Percentiles rank a stretch among this genome's conserved stretches.
These are phyloP conservation scores for Terebella lapidaria DNA, from an alignment of 2,888 invertebrate genomes.

Conservation along the genomic window DNA sequence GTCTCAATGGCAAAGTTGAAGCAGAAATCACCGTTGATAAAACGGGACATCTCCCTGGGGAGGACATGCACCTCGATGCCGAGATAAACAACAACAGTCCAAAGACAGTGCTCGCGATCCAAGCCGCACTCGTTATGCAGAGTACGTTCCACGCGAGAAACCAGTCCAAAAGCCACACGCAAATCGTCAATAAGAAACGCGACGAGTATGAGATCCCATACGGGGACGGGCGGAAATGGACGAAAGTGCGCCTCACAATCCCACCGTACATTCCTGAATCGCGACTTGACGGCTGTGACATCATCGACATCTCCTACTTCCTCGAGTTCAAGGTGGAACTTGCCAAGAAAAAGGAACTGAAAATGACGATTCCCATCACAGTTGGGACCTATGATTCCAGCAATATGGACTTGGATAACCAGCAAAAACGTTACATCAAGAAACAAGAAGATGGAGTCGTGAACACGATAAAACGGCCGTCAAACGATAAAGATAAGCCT, in stretches of 20 bases:
- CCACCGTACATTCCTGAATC: constrained; percentile 52
- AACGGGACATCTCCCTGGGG: constrained; percentile 45
- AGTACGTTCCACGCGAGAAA: constrained; percentile 44
- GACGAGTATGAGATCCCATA: constrained; percentile 44
- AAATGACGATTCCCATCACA: constrained; percentile 38
- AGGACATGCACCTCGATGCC: constrained; percentile 46
- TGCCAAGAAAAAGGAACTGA: constrained; percentile 37
- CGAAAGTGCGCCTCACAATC: constrained; percentile 41
- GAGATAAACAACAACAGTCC: constrained; percentile 45
- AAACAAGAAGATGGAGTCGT: constrained; percentile 2
- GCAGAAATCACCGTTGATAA: constrained; percentile 31
- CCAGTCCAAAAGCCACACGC: constrained; percentile 25
- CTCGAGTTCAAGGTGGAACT: constrained; percentile 48
- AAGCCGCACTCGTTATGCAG: constrained; percentile 41
- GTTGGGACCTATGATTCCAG: constrained; percentile 32
- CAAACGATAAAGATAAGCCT: constrained; percentile 4
- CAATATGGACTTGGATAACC: neutral
- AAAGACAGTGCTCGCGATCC: constrained; percentile 22
- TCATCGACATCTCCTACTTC: constrained; percentile 47
- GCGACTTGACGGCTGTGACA: constrained; percentile 46
- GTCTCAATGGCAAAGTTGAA: constrained; percentile 40
- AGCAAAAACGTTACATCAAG: neutral
- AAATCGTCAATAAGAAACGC: constrained; percentile 46
- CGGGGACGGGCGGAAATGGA: constrained; percentile 49
- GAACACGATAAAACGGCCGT: neutral